A percentile compares a stretch with the other conserved stretches of the same genome.
Evolutionary conservation across 2,113 vertebrate species (phyloP).

Genomic region (Argyrosomus japonicus): DNA sequence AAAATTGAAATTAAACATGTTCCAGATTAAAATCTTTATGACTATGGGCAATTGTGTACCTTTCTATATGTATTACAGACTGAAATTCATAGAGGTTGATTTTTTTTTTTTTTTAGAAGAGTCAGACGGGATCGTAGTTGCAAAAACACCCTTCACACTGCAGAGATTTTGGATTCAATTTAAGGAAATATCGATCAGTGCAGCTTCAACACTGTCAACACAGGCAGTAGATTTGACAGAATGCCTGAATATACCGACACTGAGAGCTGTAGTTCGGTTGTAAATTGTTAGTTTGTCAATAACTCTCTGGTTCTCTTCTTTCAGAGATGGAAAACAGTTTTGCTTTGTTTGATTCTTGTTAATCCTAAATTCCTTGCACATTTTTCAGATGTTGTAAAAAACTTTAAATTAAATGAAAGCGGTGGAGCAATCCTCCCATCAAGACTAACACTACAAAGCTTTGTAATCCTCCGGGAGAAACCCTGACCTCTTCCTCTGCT

Average conservation of each 20-base stretch:
- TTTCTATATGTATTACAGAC: too few relatives aligned
- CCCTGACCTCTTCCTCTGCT: background rate
- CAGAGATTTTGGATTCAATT: background rate
- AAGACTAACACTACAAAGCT: background rate
- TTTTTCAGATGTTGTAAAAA: conserved; percentile 14
- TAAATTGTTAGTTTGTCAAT: background rate
- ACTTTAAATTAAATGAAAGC: background rate
- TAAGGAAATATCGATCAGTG: background rate
- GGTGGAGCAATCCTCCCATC: conserved; percentile 1
- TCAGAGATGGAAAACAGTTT: background rate
- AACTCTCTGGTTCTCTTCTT: background rate
- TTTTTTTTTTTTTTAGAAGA: too few relatives aligned
- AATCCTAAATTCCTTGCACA: background rate
- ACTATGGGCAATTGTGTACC: too few relatives aligned
- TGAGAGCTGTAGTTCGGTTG: background rate
- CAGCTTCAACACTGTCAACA: background rate
- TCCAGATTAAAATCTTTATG: too few relatives aligned
- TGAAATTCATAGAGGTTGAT: too few relatives aligned
- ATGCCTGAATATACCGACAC: background rate
- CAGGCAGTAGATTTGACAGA: background rate
- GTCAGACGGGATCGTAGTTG: too few relatives aligned
- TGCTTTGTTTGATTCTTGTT: background rate
- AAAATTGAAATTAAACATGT: too few relatives aligned
- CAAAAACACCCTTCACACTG: background rate
- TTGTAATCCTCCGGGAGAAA: conserved; percentile 18